These are phyloP conservation scores for Pilophorus perplexus DNA, from an alignment of 2,888 invertebrate species.

Conservation along the genomic window DNA sequence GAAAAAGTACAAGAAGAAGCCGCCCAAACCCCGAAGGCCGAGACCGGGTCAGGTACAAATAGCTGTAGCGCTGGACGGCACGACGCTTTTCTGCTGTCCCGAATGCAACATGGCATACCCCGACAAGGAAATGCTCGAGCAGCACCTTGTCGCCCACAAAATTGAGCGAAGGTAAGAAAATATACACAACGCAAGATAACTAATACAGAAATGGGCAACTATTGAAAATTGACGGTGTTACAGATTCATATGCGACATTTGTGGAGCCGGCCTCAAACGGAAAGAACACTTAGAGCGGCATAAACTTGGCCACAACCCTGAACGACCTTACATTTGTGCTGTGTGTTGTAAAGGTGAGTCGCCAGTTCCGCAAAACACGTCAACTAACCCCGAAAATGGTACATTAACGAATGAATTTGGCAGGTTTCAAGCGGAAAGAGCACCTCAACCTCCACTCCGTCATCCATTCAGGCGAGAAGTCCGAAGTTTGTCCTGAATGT, in stretches of 20 bases:
- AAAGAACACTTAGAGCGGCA: constrained; percentile 77
- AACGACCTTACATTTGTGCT: constrained; percentile 73
- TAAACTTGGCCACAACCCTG: constrained; percentile 76
- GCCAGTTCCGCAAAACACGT: too few species aligned
- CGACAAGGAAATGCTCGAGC: constrained; percentile 74
- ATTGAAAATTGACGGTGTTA: not conserved
- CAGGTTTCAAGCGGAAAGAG: constrained; percentile 72
- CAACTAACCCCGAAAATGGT: too few species aligned
- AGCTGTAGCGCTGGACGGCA: constrained; percentile 70
- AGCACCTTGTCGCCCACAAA: constrained; percentile 73
- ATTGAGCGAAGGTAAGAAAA: constrained; percentile 63
- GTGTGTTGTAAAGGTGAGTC: constrained; percentile 65
- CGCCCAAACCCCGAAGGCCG: constrained; percentile 73
- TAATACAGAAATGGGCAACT: not conserved
- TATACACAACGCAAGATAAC: not conserved
- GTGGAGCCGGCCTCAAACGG: constrained; percentile 60
- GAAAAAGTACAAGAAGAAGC: constrained; percentile 78
- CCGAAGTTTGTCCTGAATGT: constrained; percentile 72
- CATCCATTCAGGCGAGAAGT: constrained; percentile 81
- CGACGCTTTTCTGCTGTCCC: constrained; percentile 73
- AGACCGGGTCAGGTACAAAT: constrained; percentile 77
- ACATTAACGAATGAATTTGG: too few species aligned
- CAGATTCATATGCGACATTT: constrained; percentile 52
- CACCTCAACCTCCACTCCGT: constrained; percentile 79
- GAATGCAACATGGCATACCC: constrained; percentile 80